Evolutionary conservation across 2,113 vertebrate species (phyloP).

Genomic region (Cavia aperea): DNA sequence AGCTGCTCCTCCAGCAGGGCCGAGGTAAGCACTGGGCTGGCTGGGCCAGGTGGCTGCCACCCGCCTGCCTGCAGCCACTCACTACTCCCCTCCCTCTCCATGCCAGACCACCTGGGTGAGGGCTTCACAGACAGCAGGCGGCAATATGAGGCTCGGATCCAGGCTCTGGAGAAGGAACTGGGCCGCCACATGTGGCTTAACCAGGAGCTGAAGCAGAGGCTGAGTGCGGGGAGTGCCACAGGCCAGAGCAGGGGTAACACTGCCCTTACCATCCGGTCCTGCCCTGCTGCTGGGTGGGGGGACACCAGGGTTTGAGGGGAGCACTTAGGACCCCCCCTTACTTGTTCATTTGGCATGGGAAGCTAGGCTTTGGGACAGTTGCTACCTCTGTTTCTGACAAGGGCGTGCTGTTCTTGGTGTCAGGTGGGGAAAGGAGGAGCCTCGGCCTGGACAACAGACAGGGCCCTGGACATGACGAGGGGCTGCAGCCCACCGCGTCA

Average conservation of each 20-base stretch:
- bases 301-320: not conserved
- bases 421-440: constrained; percentile 67
- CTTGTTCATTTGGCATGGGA: not conserved
- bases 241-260: constrained; percentile 80
- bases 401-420: not conserved
- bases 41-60: not conserved
- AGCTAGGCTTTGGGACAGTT: not conserved
- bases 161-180: constrained; percentile 88
- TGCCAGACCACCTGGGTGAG: constrained; percentile 89
- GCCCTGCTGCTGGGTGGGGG: not conserved
- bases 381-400: not conserved
- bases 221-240: constrained; percentile 72
- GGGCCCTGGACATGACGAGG: constrained; percentile 58
- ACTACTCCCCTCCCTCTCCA: not conserved
- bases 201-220: constrained; percentile 86
- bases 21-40: constrained; percentile 75
- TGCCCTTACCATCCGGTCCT: fast-evolving
- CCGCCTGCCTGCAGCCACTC: fast-evolving
- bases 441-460: constrained; percentile 58
- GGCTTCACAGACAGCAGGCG: constrained; percentile 87
- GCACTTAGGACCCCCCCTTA: not conserved
- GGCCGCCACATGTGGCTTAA: constrained; percentile 83
- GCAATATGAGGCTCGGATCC: constrained; percentile 89
- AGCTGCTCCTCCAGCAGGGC: constrained; percentile 92
- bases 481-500: not conserved